Conservation (phyloP, 2,113 vertebrate species). For the Butorides virescens region DNA sequence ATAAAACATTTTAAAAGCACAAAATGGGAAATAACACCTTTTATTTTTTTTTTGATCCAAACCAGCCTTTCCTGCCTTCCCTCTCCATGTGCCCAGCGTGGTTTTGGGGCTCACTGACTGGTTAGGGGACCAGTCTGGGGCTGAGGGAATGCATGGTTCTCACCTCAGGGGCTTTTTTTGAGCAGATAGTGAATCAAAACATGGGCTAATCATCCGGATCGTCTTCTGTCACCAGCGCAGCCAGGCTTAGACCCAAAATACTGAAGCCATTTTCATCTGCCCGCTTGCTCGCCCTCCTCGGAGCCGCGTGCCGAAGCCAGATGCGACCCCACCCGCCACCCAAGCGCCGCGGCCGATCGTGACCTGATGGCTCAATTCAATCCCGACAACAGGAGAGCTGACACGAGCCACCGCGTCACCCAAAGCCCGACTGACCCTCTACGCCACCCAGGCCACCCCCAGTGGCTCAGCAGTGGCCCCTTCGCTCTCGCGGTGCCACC, state of each 20-base stretch:
- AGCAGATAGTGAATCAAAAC: background rate
- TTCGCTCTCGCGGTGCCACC: fast-evolving
- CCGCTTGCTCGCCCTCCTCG: background rate
- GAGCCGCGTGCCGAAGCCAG: background rate
- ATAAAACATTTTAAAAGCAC: background rate
- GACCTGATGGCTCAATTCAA: fast-evolving
- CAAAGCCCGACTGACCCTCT: background rate
- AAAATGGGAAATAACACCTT: background rate
- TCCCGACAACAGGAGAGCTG: background rate
- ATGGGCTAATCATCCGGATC: background rate
- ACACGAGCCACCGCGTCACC: background rate
- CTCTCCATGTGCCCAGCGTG: fast-evolving
- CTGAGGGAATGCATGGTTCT: background rate
- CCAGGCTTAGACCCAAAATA: background rate
- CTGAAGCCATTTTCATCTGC: background rate
- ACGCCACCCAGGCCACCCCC: fast-evolving
- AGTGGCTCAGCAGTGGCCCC: background rate
- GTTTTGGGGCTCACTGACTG: background rate
- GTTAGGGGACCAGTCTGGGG: background rate
- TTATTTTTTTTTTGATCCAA: background rate
- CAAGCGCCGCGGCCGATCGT: fast-evolving
- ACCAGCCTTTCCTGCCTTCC: background rate
- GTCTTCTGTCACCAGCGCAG: background rate
- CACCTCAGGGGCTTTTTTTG: background rate
- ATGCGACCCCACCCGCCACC: fast-evolving